Conservation (phyloP, 2,113 vertebrate genomes). For the Butorides virescens region DNA sequence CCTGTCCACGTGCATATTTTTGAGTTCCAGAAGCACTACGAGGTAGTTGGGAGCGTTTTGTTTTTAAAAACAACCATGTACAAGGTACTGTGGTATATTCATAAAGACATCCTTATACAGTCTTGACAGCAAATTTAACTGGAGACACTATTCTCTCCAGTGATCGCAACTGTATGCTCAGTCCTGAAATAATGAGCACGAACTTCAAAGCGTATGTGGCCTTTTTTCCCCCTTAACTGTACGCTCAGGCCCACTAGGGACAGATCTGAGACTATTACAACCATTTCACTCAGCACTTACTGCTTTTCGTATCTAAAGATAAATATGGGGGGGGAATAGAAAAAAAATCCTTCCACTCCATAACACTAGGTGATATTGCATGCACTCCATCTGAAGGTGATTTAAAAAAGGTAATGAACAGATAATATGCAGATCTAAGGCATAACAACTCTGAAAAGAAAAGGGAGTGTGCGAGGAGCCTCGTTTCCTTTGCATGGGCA, state of each 20-base stretch:
- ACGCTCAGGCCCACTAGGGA: neutral
- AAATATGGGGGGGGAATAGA: neutral
- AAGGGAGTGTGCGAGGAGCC: neutral
- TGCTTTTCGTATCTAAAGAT: neutral
- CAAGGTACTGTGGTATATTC: neutral
- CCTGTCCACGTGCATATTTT: too few relatives aligned
- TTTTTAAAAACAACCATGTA: neutral
- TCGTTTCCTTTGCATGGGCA: neutral
- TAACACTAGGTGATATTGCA: neutral
- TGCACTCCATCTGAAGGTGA: neutral
- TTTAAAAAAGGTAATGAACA: neutral
- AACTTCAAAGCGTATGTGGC: neutral
- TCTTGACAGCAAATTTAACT: neutral
- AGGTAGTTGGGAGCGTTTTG: neutral
- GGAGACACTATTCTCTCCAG: neutral
- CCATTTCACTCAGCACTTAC: constrained; percentile 2
- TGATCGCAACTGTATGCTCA: neutral
- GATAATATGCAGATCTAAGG: neutral
- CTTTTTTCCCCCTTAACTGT: neutral
- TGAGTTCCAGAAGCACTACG: neutral
- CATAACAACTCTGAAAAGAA: neutral
- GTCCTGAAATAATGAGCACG: constrained; percentile 20
- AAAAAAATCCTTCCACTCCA: neutral
- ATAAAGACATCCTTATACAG: neutral
- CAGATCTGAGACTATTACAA: neutral